Conservation (phyloP, 2,797 vertebrate genomes). For the Pelodytes ibericus region DNA sequence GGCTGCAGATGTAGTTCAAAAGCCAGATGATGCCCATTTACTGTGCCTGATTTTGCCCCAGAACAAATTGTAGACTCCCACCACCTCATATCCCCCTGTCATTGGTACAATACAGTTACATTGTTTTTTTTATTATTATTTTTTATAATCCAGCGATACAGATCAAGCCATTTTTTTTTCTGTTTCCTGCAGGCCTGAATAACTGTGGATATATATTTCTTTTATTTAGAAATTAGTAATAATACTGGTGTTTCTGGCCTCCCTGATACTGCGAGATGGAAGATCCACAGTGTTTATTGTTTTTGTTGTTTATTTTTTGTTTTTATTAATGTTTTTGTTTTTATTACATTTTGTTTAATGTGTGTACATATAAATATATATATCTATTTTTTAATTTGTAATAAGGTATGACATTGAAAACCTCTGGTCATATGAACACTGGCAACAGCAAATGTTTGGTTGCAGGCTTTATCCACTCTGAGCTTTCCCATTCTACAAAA, state of each 20-base stretch:
- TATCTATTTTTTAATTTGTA: slow-evolving; percentile 57
- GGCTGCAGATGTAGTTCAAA: too few species aligned
- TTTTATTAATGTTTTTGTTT: slow-evolving; percentile 31
- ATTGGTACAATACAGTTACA: background rate
- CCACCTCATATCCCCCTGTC: background rate
- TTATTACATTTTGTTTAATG: slow-evolving; percentile 41
- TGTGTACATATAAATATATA: slow-evolving; percentile 48
- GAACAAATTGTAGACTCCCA: too few species aligned
- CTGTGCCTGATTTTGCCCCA: too few species aligned
- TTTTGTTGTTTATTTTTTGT: slow-evolving; percentile 18
- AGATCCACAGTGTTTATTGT: slow-evolving; percentile 35
- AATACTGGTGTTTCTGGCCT: slow-evolving; percentile 19
- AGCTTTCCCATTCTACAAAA: slow-evolving; percentile 17
- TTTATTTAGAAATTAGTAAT: too few species aligned
- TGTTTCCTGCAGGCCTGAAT: background rate
- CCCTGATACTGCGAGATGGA: background rate
- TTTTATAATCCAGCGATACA: background rate
- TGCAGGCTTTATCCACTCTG: slow-evolving; percentile 41
- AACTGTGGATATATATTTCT: background rate
- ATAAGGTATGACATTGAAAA: slow-evolving; percentile 33
- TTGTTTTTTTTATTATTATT: background rate
- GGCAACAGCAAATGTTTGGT: slow-evolving; percentile 43
- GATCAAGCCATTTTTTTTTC: background rate
- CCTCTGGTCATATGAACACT: slow-evolving; percentile 44
- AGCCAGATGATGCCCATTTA: too few species aligned